Percentiles rank a stretch among this genome's conserved stretches.
These are phyloP conservation scores for Typhlichthys eigenmanni DNA, from an alignment of 2,797 vertebrate genomes.

Conservation along the genomic window DNA sequence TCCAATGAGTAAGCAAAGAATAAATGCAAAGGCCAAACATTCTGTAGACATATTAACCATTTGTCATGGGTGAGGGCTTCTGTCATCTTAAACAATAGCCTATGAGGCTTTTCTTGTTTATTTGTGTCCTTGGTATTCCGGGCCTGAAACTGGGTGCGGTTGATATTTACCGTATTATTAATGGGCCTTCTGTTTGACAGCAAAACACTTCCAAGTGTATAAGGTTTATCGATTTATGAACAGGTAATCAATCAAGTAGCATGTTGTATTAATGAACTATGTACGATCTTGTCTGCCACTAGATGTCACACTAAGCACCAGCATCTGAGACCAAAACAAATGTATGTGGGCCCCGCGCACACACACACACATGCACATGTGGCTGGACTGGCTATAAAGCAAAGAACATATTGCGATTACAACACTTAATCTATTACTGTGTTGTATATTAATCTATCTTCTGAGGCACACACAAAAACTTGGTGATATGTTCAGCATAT, in stretches of 20 bases:
- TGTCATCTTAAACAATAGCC: slow-evolving; percentile 19
- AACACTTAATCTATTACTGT: too few relatives aligned
- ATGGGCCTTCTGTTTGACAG: slow-evolving; percentile 29
- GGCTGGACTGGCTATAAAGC: too few relatives aligned
- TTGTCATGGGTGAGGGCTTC: slow-evolving; percentile 51
- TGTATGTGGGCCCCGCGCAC: too few relatives aligned
- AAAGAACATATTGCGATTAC: too few relatives aligned
- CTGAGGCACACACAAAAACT: too few relatives aligned
- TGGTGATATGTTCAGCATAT: too few relatives aligned
- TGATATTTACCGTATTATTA: slow-evolving; percentile 55
- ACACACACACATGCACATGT: too few relatives aligned
- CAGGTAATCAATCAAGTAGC: slow-evolving; percentile 1
- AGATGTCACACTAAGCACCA: too few relatives aligned
- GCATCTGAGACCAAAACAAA: too few relatives aligned
- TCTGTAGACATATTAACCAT: slow-evolving; percentile 36
- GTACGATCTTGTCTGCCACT: too few relatives aligned
- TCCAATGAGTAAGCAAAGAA: background rate
- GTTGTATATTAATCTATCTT: too few relatives aligned
- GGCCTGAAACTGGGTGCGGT: background rate
- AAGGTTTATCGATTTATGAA: slow-evolving; percentile 26
- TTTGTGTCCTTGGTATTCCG: slow-evolving; percentile 4
- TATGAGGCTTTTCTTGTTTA: slow-evolving; percentile 20
- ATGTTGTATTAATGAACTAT: slow-evolving; percentile 1
- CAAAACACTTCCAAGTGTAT: slow-evolving; percentile 4
- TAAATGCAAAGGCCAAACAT: slow-evolving; percentile 39